A percentile compares a stretch with the other conserved stretches of the same genome.
Conservation (phyloP, 2,113 vertebrate genomes). For the Hipposideros armiger region DNA sequence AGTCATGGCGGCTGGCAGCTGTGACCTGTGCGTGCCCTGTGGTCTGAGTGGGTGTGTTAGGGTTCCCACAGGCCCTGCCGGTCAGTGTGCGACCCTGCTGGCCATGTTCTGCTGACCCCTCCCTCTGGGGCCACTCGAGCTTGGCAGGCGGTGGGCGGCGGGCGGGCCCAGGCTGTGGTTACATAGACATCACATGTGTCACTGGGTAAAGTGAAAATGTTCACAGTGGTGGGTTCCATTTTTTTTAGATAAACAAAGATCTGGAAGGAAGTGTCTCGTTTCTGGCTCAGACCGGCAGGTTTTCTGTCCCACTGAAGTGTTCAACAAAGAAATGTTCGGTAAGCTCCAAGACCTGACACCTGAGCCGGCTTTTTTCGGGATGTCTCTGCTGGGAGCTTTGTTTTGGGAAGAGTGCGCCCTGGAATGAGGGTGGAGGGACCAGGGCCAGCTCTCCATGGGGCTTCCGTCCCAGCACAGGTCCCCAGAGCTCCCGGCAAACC, state of each 20-base stretch:
- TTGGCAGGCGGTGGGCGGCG: accelerated
- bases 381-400: accelerated
- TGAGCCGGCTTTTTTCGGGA: accelerated
- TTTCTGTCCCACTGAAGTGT: slow-evolving; percentile 93
- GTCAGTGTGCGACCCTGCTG: background rate
- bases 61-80: background rate
- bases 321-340: slow-evolving; percentile 93
- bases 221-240: background rate
- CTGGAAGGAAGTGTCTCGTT: slow-evolving; percentile 93
- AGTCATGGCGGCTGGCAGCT: too few species aligned
- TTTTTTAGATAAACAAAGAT: slow-evolving; percentile 91
- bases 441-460: too few species aligned
- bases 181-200: accelerated
- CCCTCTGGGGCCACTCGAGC: background rate
- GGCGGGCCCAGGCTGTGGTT: background rate
- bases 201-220: accelerated
- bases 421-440: background rate
- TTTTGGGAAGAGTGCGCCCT: background rate
- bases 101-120: accelerated
- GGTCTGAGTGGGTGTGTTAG: accelerated
- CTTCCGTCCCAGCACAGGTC: too few species aligned
- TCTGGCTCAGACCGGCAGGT: slow-evolving; percentile 89
- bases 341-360: slow-evolving; percentile 74
- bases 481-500: too few species aligned
- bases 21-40: accelerated